Evolutionary conservation across 2,888 invertebrate genomes (phyloP), one percentile per base, ranked within the genome.

Genomic region (Aethes cnicana): DNA sequence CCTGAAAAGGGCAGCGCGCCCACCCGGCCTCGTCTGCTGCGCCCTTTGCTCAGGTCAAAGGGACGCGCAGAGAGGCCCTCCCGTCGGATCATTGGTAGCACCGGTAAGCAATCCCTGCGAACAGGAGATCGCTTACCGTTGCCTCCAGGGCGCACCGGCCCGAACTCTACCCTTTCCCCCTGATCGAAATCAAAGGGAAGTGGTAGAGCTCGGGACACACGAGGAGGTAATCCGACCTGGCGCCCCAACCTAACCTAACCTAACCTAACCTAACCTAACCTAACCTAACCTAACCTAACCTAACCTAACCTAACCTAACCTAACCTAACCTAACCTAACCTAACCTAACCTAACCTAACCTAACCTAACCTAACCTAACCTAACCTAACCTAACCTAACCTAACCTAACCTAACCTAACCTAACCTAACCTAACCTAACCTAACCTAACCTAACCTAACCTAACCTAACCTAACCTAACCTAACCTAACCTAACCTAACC

Each of bases 381-480:
- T 53, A 56, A 53, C 53, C 49, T 49, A 56, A 56, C 53, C 53
- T 46, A 53, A 53, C 48, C 52, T 48, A 56, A 48, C 55, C 53
- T 48, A 56, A 54, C 46, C 43, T 41, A 54, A 46, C 35, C 49
- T 14, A 44, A 52, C 35, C 53, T 55, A 42, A 56, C 54, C 52
- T 44, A 46, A 42, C 52, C 52, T 44, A 46, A 44, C 52, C 46
- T 37, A 41, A 41, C 53, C 56, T 36, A 47, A 48, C 58, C 58
- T 58, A 56, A 56, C 58, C 58, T 50, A 50, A 50, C 54, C 54
- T 54, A 50, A 50, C 54, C 54, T 50, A 50, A 50, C 54, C 54
- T 50, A 50, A 50, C 54, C 54, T 54, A 50, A 50, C 54, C 54
- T 47, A 37, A 41, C 36, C 39, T 20, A 21, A 20, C 32, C 21